Evolutionary conservation across 2,797 vertebrate species (phyloP).

Genomic region (Propithecus deckenii): DNA sequence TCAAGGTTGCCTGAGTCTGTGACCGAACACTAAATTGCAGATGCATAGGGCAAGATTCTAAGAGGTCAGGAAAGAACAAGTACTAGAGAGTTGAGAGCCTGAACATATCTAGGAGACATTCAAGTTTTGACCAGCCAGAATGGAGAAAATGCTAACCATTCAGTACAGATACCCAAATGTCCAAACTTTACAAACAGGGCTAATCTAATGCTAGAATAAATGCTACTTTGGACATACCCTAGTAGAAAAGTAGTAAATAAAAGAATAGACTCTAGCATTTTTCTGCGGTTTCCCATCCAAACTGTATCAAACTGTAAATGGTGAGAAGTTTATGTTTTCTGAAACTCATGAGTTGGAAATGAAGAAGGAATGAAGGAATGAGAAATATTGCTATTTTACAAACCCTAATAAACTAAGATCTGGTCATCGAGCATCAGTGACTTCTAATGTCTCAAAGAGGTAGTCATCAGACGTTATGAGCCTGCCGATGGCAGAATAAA

Average conservation of each 20-base stretch:
- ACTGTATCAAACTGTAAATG: not conserved
- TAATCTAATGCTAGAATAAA: not conserved
- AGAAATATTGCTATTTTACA: not conserved
- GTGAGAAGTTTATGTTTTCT: not conserved
- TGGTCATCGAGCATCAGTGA: not conserved
- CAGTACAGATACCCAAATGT: not conserved
- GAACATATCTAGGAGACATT: not conserved
- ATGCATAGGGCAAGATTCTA: not conserved
- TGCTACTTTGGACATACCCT: not conserved
- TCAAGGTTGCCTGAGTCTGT: not conserved
- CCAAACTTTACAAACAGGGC: not conserved
- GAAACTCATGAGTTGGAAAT: not conserved
- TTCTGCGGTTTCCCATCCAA: not conserved
- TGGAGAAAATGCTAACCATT: not conserved
- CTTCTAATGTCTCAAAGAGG: not conserved
- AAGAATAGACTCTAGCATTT: not conserved
- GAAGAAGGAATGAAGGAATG: not conserved
- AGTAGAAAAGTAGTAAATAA: not conserved
- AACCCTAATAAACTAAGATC: not conserved
- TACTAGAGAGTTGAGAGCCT: not conserved
- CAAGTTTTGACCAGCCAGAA: not conserved
- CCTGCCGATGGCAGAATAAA: not conserved
- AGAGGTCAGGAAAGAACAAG: not conserved
- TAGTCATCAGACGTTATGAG: not conserved
- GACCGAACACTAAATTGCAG: not conserved